Evolutionary conservation across 2,888 invertebrate genomes (phyloP).

Genomic region (Deroplatys truncata): DNA sequence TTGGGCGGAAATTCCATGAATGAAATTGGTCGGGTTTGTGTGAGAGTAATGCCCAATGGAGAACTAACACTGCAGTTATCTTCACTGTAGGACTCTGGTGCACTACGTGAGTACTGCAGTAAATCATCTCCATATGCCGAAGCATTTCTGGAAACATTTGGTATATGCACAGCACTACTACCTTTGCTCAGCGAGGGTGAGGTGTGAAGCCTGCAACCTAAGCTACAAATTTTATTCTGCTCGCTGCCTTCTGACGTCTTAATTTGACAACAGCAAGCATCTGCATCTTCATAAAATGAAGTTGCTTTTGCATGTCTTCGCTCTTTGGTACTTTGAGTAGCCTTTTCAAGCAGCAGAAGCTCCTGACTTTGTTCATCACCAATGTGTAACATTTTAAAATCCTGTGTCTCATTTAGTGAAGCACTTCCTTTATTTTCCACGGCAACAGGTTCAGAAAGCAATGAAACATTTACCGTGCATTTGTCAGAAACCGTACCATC

Average conservation of each 20-base stretch:
- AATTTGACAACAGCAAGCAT: background rate
- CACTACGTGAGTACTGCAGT: background rate
- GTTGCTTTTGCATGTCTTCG: background rate
- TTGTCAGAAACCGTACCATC: background rate
- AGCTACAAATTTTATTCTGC: background rate
- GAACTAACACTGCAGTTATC: background rate
- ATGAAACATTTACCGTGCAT: background rate
- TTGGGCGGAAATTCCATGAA: background rate
- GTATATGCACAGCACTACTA: background rate
- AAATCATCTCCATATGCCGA: background rate
- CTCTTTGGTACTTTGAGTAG: slow-evolving; percentile 10
- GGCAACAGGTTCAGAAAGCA: background rate
- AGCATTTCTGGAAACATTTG: background rate
- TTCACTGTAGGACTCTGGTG: background rate
- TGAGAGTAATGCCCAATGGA: background rate
- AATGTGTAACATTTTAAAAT: background rate
- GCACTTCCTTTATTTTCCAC: background rate
- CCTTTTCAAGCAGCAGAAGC: background rate
- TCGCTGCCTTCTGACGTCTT: background rate
- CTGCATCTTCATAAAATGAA: slow-evolving; percentile 6
- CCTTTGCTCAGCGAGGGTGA: background rate
- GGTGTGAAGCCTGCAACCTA: too few species aligned
- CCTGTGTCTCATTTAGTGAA: background rate
- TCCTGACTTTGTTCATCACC: background rate
- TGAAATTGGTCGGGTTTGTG: background rate